Evolutionary conservation across 2,113 vertebrate species (phyloP).

Genomic region (Amia ocellicauda): DNA sequence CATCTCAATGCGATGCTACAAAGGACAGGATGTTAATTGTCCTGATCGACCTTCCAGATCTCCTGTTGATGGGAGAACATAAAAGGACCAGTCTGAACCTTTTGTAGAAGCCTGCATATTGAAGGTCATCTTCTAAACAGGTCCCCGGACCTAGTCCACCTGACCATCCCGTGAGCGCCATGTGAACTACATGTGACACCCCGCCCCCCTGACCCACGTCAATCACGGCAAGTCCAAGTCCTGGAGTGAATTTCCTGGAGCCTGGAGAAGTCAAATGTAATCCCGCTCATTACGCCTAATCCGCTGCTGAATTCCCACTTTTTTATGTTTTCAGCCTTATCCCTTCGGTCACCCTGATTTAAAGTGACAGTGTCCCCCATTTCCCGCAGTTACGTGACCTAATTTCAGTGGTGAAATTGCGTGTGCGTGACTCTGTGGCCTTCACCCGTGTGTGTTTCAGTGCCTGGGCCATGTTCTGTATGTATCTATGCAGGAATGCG

Average conservation of each 20-base stretch:
- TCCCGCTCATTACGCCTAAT: slow-evolving; percentile 35
- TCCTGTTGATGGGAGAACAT: too few relatives aligned
- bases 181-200: slow-evolving; percentile 55
- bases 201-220: slow-evolving; percentile 29
- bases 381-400: slow-evolving; percentile 8
- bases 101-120: too few relatives aligned
- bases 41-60: too few relatives aligned
- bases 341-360: neutral
- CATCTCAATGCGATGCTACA: too few relatives aligned
- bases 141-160: slow-evolving; percentile 38
- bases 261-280: slow-evolving; percentile 28
- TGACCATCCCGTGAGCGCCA: slow-evolving; percentile 35
- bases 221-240: slow-evolving; percentile 20
- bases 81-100: too few relatives aligned
- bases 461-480: too few relatives aligned
- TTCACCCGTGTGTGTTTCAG: too few relatives aligned
- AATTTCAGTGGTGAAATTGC: too few relatives aligned
- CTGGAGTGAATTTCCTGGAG: slow-evolving; percentile 30
- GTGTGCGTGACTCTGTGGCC: too few relatives aligned
- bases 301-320: neutral
- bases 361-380: neutral
- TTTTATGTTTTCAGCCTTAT: slow-evolving; percentile 29
- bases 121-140: too few relatives aligned
- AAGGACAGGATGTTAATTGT: too few relatives aligned
- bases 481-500: too few relatives aligned